Conservation (phyloP, 2,888 invertebrate genomes). For the Diplolepis rosae region DNA sequence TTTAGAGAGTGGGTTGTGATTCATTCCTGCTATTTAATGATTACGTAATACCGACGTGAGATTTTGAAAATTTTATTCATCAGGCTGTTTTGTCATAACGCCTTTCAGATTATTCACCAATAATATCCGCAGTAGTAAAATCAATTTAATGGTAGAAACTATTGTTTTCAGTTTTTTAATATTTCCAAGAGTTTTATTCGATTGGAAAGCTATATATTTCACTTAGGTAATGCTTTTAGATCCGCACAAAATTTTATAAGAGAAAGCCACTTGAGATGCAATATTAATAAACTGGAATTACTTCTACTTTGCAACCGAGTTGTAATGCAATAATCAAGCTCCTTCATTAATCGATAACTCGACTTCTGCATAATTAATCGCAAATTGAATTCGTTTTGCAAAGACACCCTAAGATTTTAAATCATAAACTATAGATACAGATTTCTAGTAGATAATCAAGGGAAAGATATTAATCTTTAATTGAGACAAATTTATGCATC, state of each 20-base stretch:
- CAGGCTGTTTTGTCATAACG: too few species aligned
- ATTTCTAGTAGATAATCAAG: too few species aligned
- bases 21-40: too few species aligned
- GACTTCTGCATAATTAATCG: conserved; percentile 18
- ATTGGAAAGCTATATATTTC: not conserved
- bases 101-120: too few species aligned
- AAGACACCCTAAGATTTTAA: not conserved
- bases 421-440: not conserved
- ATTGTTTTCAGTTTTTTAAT: too few species aligned
- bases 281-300: conserved; percentile 8
- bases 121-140: too few species aligned
- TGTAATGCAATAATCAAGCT: conserved; percentile 12
- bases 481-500: too few species aligned
- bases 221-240: not conserved
- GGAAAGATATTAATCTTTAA: too few species aligned
- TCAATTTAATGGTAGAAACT: too few species aligned
- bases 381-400: not conserved
- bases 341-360: not conserved
- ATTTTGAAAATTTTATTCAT: too few species aligned
- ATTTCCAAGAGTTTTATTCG: not conserved
- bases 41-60: too few species aligned
- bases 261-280: not conserved
- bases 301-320: not conserved
- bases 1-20: too few species aligned
- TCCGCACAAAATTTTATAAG: conserved; percentile 11